A percentile compares a stretch with the other conserved stretches of the same genome.
phyloP scores from a whole-genome alignment of 2,888 invertebrate genomes.

The Tiliacea citrago region DNA sequence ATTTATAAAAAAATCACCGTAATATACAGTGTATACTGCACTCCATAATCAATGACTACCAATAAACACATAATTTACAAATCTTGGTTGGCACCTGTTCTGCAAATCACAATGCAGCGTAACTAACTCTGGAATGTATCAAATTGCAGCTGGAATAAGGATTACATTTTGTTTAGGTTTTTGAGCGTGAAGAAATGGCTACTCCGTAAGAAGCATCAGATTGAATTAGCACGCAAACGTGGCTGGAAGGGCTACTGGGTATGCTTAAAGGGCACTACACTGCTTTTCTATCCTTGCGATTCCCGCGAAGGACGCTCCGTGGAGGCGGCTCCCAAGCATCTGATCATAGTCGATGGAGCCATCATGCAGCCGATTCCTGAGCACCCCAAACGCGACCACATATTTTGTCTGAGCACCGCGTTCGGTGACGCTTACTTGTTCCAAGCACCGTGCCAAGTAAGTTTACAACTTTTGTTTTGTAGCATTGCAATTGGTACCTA shows the following conservation, averaged over 20 bases:
- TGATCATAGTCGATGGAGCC: conserved; percentile 98
- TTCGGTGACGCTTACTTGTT: conserved; percentile 99
- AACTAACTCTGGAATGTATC: background rate
- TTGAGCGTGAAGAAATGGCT: conserved; percentile 99
- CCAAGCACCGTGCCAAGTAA: conserved; percentile 96
- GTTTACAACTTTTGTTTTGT: conserved; percentile 56
- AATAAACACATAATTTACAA: background rate
- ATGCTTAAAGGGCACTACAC: conserved; percentile 98
- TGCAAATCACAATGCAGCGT: background rate
- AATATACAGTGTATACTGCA: too few relatives aligned
- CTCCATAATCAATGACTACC: background rate
- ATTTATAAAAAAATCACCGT: background rate
- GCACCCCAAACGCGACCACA: conserved; percentile 99
- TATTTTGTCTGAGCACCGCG: conserved; percentile 99
- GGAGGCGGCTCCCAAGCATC: conserved; percentile 98
- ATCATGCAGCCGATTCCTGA: conserved; percentile 99
- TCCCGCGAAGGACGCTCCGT: conserved; percentile 97
- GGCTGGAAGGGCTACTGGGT: conserved; percentile 99
- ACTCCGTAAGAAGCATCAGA: conserved; percentile 98
- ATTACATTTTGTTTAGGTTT: conserved; percentile 93
- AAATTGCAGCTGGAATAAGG: conserved; percentile 1
- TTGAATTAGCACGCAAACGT: conserved; percentile 98
- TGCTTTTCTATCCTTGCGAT: conserved; percentile 98
- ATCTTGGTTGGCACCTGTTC: background rate
- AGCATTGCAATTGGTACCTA: background rate